Percentiles rank a stretch among this genome's conserved stretches.
Conservation (phyloP, 2,113 vertebrate genomes). For the Chloebia gouldiae region DNA sequence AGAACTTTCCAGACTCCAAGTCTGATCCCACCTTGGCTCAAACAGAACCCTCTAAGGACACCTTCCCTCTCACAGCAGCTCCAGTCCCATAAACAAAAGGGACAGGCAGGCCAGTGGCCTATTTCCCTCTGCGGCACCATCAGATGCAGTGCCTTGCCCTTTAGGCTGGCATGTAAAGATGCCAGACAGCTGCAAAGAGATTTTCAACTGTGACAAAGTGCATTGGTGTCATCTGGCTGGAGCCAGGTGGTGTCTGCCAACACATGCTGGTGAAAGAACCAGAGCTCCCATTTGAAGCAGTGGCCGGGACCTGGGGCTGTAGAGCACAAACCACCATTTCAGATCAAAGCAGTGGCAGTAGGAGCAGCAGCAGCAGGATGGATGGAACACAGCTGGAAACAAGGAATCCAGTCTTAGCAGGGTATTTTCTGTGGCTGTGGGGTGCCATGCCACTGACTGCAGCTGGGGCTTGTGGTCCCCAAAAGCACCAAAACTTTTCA, state of each 20-base stretch:
- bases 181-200: not conserved
- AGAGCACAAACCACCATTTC: not conserved
- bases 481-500: not conserved
- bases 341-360: not conserved
- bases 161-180: not conserved
- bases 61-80: not conserved
- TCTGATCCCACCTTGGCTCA: not conserved
- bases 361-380: not conserved
- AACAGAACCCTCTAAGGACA: not conserved
- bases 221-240: not conserved
- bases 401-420: not conserved
- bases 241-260: not conserved
- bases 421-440: not conserved
- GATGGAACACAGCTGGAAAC: not conserved
- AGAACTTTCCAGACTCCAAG: not conserved
- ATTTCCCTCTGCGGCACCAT: not conserved
- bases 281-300: not conserved
- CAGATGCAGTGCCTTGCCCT: not conserved
- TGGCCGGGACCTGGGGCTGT: not conserved
- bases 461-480: not conserved
- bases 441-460: not conserved
- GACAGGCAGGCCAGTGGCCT: not conserved
- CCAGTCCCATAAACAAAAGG: not conserved
- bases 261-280: fast-evolving
- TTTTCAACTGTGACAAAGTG: not conserved